phyloP scores from a whole-genome alignment of 1,140 invertebrate species.

The Cherax destructor region DNA sequence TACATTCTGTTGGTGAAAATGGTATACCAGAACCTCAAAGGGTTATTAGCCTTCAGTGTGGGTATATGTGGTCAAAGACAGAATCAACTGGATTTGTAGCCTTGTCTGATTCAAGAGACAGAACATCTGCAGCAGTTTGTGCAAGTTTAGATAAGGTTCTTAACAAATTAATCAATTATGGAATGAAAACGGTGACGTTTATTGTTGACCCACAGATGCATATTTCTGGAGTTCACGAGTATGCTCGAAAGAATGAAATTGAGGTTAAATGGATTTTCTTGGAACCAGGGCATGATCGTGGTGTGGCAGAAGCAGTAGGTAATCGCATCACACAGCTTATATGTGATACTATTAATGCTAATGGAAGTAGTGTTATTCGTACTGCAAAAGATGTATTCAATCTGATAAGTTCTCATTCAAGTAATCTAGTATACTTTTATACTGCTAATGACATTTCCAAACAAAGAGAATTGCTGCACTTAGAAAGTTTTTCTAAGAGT shows the following conservation, averaged over 20 bases:
- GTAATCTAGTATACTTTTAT: conserved; percentile 32
- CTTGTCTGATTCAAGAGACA: conserved; percentile 18
- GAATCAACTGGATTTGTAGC: conserved; percentile 33
- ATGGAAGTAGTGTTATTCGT: neutral
- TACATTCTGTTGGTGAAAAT: conserved; percentile 10
- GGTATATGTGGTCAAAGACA: conserved; percentile 25
- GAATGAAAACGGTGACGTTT: conserved; percentile 15
- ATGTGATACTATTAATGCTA: conserved; percentile 34
- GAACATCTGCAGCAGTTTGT: conserved; percentile 29
- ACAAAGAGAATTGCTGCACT: neutral
- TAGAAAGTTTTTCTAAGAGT: neutral
- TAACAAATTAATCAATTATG: conserved; percentile 11
- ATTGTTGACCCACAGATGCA: conserved; percentile 11
- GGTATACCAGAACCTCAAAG: conserved; percentile 25
- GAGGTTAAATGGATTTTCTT: conserved; percentile 28
- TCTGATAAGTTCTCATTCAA: conserved; percentile 20
- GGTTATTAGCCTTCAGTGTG: conserved; percentile 29
- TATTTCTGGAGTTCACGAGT: conserved; percentile 5
- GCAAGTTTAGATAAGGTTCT: conserved; percentile 34
- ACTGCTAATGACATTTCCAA: conserved; percentile 4
- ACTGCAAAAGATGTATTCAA: conserved; percentile 31
- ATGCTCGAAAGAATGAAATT: neutral
- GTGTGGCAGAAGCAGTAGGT: conserved; percentile 24
- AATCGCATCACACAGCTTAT: conserved; percentile 30
- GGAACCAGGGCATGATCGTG: conserved; percentile 32